Percentiles rank a stretch among this genome's conserved stretches.
Evolutionary conservation across 2,797 vertebrate species (phyloP).

Genomic region (Chiroxiphia lanceolata): DNA sequence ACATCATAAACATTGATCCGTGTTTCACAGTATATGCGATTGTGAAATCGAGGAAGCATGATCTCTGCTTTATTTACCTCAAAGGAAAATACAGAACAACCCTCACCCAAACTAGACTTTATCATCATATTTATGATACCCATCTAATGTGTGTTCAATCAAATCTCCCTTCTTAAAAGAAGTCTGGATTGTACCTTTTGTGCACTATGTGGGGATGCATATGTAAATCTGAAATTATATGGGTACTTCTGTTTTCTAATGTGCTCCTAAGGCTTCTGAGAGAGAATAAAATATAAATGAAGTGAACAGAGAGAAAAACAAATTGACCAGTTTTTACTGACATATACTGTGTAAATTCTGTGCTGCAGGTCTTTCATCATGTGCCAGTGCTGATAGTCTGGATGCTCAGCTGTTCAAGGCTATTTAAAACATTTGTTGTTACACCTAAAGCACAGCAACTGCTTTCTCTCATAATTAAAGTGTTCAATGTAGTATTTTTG

Average conservation of each 20-base stretch:
- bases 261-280: not conserved
- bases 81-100: not conserved
- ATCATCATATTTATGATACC: not conserved
- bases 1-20: constrained; percentile 5
- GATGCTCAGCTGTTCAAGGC: not conserved
- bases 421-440: not conserved
- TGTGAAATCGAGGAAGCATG: not conserved
- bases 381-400: not conserved
- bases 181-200: not conserved
- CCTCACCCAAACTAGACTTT: not conserved
- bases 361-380: not conserved
- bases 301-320: constrained; percentile 14
- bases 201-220: not conserved
- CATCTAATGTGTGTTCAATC: not conserved
- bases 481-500: not conserved
- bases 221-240: not conserved
- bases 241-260: not conserved
- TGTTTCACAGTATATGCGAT: not conserved
- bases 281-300: constrained; percentile 17
- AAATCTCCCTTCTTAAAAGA: not conserved
- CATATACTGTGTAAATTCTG: not conserved
- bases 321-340: not conserved
- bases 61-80: not conserved
- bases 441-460: not conserved
- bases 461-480: not conserved